Evolutionary conservation across 2,888 invertebrate genomes (phyloP).

Genomic region (Hartigia nigra): DNA sequence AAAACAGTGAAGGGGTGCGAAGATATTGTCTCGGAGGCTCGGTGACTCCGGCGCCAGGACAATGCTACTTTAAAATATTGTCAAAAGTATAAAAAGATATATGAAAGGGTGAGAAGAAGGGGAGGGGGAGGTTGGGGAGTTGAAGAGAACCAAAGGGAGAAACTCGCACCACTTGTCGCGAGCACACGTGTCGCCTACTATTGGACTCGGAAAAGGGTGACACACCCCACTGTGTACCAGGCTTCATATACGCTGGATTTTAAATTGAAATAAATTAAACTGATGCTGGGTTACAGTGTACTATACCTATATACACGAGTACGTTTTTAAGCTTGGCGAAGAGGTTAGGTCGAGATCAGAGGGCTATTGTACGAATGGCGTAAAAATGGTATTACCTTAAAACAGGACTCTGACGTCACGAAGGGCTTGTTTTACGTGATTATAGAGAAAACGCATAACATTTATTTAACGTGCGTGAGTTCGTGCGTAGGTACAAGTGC

Average conservation of each 20-base stretch:
- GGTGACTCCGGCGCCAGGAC: conserved; percentile 50
- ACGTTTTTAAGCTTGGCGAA: background rate
- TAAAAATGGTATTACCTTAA: background rate
- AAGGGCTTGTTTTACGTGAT: background rate
- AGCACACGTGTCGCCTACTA: conserved; percentile 57
- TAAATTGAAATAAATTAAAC: conserved; percentile 62
- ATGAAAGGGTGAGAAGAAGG: conserved; percentile 8
- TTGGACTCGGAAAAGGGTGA: conserved; percentile 34
- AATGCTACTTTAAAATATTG: conserved; percentile 63
- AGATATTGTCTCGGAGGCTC: conserved; percentile 59
- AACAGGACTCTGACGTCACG: background rate
- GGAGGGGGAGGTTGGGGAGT: conserved; percentile 2
- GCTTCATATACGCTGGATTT: conserved; percentile 46
- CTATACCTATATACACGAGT: background rate
- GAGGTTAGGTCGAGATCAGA: background rate
- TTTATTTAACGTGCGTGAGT: background rate
- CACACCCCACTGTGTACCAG: conserved; percentile 29
- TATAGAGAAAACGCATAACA: background rate
- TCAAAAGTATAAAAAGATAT: conserved; percentile 56
- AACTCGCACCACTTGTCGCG: conserved; percentile 56
- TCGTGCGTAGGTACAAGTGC: background rate
- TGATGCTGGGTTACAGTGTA: conserved; percentile 30
- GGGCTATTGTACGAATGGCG: background rate
- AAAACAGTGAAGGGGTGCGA: conserved; percentile 13
- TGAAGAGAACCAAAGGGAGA: background rate